Percentiles rank a stretch among this genome's conserved stretches.
These are phyloP conservation scores for Hippocampus mohnikei DNA, from an alignment of 2,113 vertebrate species.

Conservation along the genomic window DNA sequence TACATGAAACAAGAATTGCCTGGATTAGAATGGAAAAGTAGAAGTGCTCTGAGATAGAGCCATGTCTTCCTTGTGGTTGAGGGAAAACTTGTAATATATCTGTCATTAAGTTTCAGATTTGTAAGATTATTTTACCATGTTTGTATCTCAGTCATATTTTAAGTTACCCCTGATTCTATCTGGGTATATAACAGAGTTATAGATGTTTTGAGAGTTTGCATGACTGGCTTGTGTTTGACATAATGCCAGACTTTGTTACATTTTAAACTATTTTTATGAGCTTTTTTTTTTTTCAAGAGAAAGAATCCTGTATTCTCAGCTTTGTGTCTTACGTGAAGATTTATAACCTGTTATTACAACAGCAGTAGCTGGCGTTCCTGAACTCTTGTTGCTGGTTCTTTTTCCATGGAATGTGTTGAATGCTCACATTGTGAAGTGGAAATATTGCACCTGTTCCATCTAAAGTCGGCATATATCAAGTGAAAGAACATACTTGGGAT, in stretches of 20 bases:
- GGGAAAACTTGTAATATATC: constrained; percentile 37
- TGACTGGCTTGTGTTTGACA: constrained; percentile 30
- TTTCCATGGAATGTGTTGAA: constrained; percentile 54
- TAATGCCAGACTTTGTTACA: constrained; percentile 55
- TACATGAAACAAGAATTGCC: constrained; percentile 36
- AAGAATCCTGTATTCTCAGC: constrained; percentile 37
- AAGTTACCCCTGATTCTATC: constrained; percentile 25
- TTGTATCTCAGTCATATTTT: constrained; percentile 44
- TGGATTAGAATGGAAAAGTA: constrained; percentile 30
- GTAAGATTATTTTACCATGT: constrained; percentile 35
- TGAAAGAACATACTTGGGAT: constrained; percentile 11
- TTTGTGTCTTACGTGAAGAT: constrained; percentile 49
- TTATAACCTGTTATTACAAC: constrained; percentile 38
- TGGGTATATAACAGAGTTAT: constrained; percentile 30
- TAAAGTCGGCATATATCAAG: constrained; percentile 9
- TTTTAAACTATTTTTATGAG: constrained; percentile 54
- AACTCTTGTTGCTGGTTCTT: constrained; percentile 8
- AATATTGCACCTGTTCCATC: constrained; percentile 22
- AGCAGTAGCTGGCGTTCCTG: constrained; percentile 9
- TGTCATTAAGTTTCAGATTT: constrained; percentile 40
- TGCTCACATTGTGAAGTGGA: constrained; percentile 60
- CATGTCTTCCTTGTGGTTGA: constrained; percentile 49
- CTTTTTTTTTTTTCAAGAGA: constrained; percentile 43
- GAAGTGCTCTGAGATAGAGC: constrained; percentile 19
- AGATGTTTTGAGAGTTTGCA: constrained; percentile 40